A percentile compares a stretch with the other conserved stretches of the same genome.
Conservation (phyloP, 92 coral and sea anemone genomes). For the Zoanthus gigantus region DNA sequence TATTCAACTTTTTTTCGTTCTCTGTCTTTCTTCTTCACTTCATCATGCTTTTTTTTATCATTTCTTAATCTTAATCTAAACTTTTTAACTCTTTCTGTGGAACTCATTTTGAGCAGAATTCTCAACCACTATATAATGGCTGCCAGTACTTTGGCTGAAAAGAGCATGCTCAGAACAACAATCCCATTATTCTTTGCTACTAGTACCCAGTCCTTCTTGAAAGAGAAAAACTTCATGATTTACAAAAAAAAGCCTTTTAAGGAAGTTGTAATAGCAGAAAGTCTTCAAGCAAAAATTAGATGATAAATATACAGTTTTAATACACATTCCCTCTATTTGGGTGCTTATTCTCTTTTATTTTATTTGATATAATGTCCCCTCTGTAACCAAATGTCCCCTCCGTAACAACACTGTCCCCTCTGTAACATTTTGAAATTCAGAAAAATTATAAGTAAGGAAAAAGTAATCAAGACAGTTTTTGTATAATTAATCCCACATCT, state of each 20-base stretch:
- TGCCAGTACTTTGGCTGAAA: slow-evolving; percentile 4
- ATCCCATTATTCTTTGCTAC: neutral
- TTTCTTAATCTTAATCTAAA: slow-evolving; percentile 32
- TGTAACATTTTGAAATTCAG: too few relatives aligned
- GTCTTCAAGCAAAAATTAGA: too few relatives aligned
- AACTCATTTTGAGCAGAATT: neutral
- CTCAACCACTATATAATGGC: neutral
- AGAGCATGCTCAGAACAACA: slow-evolving; percentile 1
- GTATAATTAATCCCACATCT: too few relatives aligned
- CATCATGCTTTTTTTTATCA: slow-evolving; percentile 26
- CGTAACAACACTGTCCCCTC: too few relatives aligned
- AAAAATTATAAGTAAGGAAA: too few relatives aligned
- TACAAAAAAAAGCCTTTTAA: neutral
- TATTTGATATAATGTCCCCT: neutral
- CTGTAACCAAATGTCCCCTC: too few relatives aligned
- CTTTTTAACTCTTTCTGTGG: slow-evolving; percentile 48
- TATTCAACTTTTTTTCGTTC: slow-evolving; percentile 45
- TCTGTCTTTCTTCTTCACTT: slow-evolving; percentile 54
- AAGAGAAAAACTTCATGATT: neutral
- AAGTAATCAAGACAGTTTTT: too few relatives aligned
- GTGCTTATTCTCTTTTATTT: neutral
- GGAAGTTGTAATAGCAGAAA: neutral
- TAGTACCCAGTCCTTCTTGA: neutral
- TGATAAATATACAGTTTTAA: too few relatives aligned
- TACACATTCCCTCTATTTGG: neutral